Conservation (phyloP, 2,113 vertebrate genomes). For the Cebus imitator region DNA sequence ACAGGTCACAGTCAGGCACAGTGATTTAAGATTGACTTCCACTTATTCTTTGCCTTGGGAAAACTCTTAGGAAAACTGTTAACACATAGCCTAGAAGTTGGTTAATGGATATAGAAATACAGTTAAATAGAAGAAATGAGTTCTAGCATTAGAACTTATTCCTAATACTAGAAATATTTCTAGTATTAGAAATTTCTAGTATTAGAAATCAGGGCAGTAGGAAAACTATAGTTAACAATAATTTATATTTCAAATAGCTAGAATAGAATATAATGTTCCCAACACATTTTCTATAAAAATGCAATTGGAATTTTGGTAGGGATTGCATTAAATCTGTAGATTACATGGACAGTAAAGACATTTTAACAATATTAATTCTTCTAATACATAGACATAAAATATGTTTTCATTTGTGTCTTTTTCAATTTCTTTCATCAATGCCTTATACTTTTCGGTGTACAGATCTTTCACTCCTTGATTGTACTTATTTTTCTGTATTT, state of each 20-base stretch:
- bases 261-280: neutral
- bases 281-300: neutral
- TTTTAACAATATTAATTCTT: neutral
- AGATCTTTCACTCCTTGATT: neutral
- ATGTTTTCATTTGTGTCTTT: neutral
- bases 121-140: neutral
- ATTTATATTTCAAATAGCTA: neutral
- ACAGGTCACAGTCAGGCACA: neutral
- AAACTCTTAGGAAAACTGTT: slow-evolving; percentile 11
- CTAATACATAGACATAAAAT: neutral
- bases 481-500: neutral
- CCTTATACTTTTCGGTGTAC: neutral
- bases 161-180: no score
- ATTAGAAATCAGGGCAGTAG: neutral
- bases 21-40: neutral
- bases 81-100: neutral
- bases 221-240: neutral
- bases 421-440: neutral
- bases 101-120: neutral
- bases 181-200: neutral
- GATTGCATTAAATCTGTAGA: neutral
- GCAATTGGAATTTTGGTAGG: neutral
- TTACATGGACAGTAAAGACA: neutral
- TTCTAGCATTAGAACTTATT: neutral
- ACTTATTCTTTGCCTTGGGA: neutral